phyloP scores from a whole-genome alignment of 2,113 vertebrate species.

The Puntigrus tetrazona region DNA sequence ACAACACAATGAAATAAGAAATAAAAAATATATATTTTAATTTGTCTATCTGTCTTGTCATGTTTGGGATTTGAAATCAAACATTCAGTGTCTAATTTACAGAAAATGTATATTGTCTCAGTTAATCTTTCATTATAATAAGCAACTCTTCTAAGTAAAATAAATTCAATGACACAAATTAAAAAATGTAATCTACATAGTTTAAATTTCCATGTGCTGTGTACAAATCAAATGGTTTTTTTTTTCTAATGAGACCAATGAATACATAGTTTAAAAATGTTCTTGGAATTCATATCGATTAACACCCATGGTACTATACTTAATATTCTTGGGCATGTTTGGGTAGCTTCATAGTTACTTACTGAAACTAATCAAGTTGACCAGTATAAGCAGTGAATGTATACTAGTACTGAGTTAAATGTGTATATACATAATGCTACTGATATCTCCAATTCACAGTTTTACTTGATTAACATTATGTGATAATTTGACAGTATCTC shows the following conservation, averaged over 20 bases:
- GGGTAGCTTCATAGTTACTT: not conserved
- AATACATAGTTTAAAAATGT: not conserved
- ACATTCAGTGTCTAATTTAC: not conserved
- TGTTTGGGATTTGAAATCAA: not conserved
- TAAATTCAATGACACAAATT: not conserved
- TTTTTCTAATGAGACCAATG: not conserved
- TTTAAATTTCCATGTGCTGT: not conserved
- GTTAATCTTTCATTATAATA: not conserved
- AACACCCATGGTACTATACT: not conserved
- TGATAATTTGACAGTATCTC: not conserved
- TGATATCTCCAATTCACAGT: slow-evolving; percentile 49
- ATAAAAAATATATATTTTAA: not conserved
- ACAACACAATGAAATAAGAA: not conserved
- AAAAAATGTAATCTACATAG: not conserved
- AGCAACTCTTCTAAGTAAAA: not conserved
- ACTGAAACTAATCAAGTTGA: slow-evolving; percentile 6
- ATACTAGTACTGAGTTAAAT: slow-evolving; percentile 13
- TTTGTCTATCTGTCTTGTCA: slow-evolving; percentile 10
- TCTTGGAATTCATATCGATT: not conserved
- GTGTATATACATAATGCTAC: slow-evolving; percentile 51
- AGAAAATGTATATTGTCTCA: not conserved
- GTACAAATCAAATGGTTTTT: not conserved
- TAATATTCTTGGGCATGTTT: slow-evolving; percentile 20
- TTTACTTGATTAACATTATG: slow-evolving; percentile 44
- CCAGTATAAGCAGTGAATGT: slow-evolving; percentile 2